A percentile compares a stretch with the other conserved stretches of the same genome.
phyloP scores from a whole-genome alignment of 1,140 invertebrate species.

The Drosophila azteca region DNA sequence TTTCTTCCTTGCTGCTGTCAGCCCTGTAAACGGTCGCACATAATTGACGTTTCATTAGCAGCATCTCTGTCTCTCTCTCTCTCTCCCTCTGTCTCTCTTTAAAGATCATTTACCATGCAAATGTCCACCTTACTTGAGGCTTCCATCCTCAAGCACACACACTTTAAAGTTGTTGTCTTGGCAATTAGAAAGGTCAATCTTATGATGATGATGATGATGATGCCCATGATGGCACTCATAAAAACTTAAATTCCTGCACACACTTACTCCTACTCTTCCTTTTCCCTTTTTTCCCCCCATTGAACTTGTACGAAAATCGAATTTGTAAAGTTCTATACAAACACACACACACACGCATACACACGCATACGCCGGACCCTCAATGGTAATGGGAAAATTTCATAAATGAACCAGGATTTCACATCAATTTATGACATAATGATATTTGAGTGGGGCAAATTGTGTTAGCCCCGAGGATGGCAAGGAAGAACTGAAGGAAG shows the following conservation, averaged over 20 bases:
- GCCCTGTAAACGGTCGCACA: conserved; percentile 55
- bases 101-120: conserved; percentile 61
- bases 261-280: conserved; percentile 19
- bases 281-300: not conserved
- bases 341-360: conserved; percentile 7
- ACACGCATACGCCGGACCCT: not conserved
- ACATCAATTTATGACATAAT: conserved; percentile 78
- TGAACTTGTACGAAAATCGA: conserved; percentile 42
- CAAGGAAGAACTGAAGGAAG: conserved; percentile 12
- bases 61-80: conserved; percentile 42
- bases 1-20: not conserved
- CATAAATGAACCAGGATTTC: conserved; percentile 82
- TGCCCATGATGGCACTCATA: conserved; percentile 31
- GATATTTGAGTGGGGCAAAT: conserved; percentile 66
- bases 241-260: conserved; percentile 42
- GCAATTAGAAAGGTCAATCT: conserved; percentile 67
- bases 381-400: conserved; percentile 64
- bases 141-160: conserved; percentile 1
- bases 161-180: conserved; percentile 58
- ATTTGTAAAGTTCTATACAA: conserved; percentile 38
- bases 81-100: conserved; percentile 30
- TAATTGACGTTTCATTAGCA: conserved; percentile 80
- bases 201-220: conserved; percentile 34
- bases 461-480: conserved; percentile 39
- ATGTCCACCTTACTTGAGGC: conserved; percentile 27